Evolutionary conservation across 2,888 invertebrate genomes (phyloP).

Genomic region (Nemapogon koenigi): DNA sequence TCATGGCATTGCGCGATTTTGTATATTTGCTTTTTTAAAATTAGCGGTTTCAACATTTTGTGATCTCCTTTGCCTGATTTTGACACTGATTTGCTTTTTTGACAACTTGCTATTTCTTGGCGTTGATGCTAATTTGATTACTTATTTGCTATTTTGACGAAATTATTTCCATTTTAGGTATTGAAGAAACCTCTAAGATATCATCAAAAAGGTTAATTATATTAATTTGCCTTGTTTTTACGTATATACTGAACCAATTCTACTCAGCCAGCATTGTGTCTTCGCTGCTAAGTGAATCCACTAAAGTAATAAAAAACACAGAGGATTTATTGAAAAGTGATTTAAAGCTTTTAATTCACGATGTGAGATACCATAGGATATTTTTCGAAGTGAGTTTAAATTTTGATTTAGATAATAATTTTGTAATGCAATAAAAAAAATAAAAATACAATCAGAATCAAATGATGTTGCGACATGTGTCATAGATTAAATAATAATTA

Average conservation of each 20-base stretch:
- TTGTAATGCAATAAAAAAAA: too few species aligned
- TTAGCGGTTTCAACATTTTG: too few species aligned
- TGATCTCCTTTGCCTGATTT: too few species aligned
- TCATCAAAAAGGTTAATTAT: conserved; percentile 1
- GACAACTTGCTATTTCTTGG: too few species aligned
- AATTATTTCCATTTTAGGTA: conserved; percentile 2
- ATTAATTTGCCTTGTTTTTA: neutral
- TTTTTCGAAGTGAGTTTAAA: conserved; percentile 4
- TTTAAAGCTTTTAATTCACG: neutral
- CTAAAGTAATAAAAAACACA: conserved; percentile 1
- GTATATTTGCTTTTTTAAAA: too few species aligned
- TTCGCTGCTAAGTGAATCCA: conserved; percentile 1
- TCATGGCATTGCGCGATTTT: too few species aligned
- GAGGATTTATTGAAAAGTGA: conserved; percentile 4
- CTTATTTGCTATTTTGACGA: neutral
- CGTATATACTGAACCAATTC: conserved; percentile 1
- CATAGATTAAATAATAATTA: too few species aligned
- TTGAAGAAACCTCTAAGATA: neutral
- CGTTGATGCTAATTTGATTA: too few species aligned
- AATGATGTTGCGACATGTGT: too few species aligned
- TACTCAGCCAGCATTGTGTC: conserved; percentile 6
- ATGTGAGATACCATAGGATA: conserved; percentile 1
- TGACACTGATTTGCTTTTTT: too few species aligned
- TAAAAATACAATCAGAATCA: too few species aligned
- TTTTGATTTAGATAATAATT: too few species aligned